Evolutionary conservation across 2,797 vertebrate species (phyloP), one percentile per base, ranked within the genome.

Genomic region (Gobio occitaniae): DNA sequence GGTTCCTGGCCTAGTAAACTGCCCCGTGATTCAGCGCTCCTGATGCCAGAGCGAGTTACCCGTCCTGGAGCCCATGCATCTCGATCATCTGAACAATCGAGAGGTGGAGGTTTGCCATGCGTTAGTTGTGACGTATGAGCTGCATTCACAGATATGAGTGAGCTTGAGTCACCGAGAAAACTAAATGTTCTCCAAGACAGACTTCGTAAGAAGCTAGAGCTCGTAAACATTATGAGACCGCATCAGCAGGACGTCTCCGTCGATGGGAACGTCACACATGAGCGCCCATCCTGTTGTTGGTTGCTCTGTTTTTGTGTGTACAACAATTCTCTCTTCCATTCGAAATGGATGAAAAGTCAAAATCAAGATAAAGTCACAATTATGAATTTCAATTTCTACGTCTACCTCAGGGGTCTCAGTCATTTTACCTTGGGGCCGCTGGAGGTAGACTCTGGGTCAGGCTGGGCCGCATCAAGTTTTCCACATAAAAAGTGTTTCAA

Each of bases 1-100:
- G 77, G 17, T 50, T 75, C 47, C 6, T 84, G 84, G 25, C 63
- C 84, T 86, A 66, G 41, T 84, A 86, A 88, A 88, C 54, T 16
- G 25, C 32, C 32, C 74, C 36, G 69, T 69, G 36, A 54, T 71
- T 59, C 54, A 85, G 52, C 69, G 5, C 21, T 63, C 17, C 47
- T 47, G n/a, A 19, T 75, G 47, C 74, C 74, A 71, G 77, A 84
- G 13, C 15, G 25, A 63, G 54, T 84, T 59, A 77, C 52, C 69
- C 50, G 4, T 54, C 36, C 13, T 3, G 63, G 32, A 78, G 50
- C 29, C 77, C 63, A 48, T 61, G 0, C 3, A 47, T 1, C 41
- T 71, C 6, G 32, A 32, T 13, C 6, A 5, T 36, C 72, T 54
- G 10, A 54, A 4, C 71, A 1, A 2, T 21, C 16, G 17, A 13